A percentile compares a stretch with the other conserved stretches of the same genome.
Evolutionary conservation across 2,797 vertebrate genomes (phyloP).

Genomic region (Micropoecilia bifurca): DNA sequence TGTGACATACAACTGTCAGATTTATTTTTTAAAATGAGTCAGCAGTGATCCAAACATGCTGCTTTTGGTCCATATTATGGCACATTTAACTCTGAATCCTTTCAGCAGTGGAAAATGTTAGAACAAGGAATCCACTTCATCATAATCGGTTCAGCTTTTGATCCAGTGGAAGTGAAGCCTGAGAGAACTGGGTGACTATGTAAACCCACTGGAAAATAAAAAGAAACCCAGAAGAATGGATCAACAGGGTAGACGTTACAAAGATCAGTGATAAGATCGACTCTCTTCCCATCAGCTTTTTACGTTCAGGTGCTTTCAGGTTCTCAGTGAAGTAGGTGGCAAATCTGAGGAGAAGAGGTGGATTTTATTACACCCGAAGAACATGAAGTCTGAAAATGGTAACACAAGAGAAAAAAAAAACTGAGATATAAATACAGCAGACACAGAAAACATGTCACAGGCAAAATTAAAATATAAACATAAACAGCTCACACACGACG

Average conservation of each 20-base stretch:
- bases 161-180: conserved; percentile 21
- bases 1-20: neutral
- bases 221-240: neutral
- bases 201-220: conserved; percentile 18
- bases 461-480: conserved; percentile 22
- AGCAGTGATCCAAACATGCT: neutral
- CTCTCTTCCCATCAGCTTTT: conserved; percentile 25
- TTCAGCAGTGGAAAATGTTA: conserved; percentile 4
- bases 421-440: conserved; percentile 17
- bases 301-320: conserved; percentile 59
- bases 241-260: conserved; percentile 25
- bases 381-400: conserved; percentile 10
- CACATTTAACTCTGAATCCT: neutral
- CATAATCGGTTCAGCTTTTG: neutral
- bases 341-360: conserved; percentile 15
- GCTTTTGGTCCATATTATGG: neutral
- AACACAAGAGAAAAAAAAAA: conserved; percentile 17
- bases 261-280: conserved; percentile 27
- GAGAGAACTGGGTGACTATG: conserved; percentile 10
- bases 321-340: conserved; percentile 26
- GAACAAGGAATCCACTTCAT: conserved; percentile 5
- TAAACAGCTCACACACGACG: conserved; percentile 1
- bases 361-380: conserved; percentile 18
- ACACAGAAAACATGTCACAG: conserved; percentile 15
- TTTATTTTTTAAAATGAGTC: neutral